phyloP scores from a whole-genome alignment of 2,113 vertebrate genomes.

The Furnarius figulus region DNA sequence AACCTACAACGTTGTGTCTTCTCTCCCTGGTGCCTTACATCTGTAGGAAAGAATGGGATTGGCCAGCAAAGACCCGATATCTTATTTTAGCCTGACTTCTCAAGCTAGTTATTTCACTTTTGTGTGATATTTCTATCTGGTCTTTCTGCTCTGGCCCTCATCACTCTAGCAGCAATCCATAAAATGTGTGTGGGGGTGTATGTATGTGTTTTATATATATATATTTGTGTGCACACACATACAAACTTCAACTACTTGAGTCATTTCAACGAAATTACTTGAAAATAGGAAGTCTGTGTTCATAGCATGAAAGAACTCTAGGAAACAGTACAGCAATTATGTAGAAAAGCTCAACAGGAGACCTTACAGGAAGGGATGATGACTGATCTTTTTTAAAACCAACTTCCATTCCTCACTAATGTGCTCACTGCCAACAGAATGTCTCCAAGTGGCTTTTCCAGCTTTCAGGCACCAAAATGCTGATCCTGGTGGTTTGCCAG shows the following conservation, averaged over 20 bases:
- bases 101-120: background rate
- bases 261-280: background rate
- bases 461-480: background rate
- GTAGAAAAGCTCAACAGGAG: background rate
- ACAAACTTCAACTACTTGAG: background rate
- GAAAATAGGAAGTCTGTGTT: fast-evolving
- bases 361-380: background rate
- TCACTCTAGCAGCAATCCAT: background rate
- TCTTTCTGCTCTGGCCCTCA: background rate
- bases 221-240: fast-evolving
- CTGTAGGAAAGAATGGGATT: background rate
- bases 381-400: background rate
- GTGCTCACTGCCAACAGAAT: background rate
- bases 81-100: background rate
- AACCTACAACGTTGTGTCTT: fast-evolving
- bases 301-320: background rate
- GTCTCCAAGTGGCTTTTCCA: background rate
- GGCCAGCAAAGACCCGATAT: background rate
- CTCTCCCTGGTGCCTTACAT: background rate
- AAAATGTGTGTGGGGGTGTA: background rate
- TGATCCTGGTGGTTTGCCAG: background rate
- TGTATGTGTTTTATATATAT: background rate
- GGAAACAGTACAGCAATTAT: background rate
- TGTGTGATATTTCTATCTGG: background rate
- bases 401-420: background rate